phyloP scores from a whole-genome alignment of 2,797 vertebrate species.

The Masticophis lateralis region DNA sequence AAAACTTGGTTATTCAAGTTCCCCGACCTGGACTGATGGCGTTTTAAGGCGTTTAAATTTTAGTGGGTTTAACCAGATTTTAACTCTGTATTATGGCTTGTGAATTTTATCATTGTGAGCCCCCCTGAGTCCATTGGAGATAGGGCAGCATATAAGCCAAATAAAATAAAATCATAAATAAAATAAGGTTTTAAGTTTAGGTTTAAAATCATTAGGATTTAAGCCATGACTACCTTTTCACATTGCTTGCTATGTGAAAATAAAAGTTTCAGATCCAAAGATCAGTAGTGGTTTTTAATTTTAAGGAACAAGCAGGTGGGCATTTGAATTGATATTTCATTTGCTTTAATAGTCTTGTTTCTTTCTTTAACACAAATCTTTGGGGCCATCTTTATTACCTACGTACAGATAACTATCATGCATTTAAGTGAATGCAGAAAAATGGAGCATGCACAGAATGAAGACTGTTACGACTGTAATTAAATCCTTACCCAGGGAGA shows the following conservation, averaged over 20 bases:
- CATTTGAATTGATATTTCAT: background rate
- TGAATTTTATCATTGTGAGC: too few species aligned
- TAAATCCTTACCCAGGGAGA: slow-evolving; percentile 84
- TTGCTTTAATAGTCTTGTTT: background rate
- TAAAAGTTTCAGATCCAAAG: background rate
- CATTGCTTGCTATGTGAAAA: background rate
- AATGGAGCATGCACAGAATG: background rate
- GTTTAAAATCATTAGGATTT: background rate
- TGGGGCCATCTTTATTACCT: background rate
- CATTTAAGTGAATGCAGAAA: background rate
- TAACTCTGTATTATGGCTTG: too few species aligned
- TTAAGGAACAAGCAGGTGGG: background rate
- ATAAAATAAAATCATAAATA: too few species aligned
- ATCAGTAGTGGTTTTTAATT: background rate
- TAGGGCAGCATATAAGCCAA: too few species aligned
- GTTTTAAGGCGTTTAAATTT: too few species aligned
- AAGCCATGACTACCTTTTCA: background rate
- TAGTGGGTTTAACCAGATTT: too few species aligned
- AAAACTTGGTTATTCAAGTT: too few species aligned
- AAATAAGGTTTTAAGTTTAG: too few species aligned
- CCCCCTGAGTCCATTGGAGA: too few species aligned
- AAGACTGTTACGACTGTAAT: rapidly evolving
- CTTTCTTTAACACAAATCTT: slow-evolving; percentile 5
- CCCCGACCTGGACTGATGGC: too few species aligned
- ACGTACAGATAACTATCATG: background rate